Evolutionary conservation across 2,888 invertebrate species (phyloP).

Genomic region (Stenodema calcarata): DNA sequence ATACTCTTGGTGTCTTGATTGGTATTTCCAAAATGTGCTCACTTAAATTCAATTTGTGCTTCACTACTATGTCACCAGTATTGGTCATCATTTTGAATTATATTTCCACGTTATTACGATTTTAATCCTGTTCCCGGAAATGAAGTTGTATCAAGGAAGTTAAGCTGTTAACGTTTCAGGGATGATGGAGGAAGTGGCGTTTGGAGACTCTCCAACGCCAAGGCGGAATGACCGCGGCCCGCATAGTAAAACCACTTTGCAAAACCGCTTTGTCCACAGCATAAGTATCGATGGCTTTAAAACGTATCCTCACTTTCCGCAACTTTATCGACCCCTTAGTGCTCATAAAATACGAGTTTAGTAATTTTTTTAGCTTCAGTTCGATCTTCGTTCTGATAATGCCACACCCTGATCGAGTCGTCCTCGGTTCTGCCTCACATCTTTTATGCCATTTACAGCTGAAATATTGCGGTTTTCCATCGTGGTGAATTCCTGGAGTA

Average conservation of each 20-base stretch:
- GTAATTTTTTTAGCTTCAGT: background rate
- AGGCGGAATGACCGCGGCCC: slow-evolving; percentile 11
- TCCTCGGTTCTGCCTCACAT: background rate
- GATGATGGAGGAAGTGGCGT: background rate
- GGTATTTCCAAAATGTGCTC: no score
- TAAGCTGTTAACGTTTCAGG: background rate
- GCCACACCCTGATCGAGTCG: background rate
- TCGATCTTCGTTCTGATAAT: background rate
- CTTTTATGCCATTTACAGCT: background rate
- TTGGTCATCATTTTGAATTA: no score
- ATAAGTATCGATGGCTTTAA: background rate
- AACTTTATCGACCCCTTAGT: background rate
- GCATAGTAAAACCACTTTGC: background rate
- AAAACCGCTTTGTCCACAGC: background rate
- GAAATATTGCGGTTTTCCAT: no score
- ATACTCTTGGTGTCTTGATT: no score
- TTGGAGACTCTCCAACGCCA: background rate
- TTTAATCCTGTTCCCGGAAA: background rate
- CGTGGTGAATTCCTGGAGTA: no score
- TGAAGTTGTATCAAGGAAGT: background rate
- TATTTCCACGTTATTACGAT: background rate
- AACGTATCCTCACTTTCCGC: background rate
- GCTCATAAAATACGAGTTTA: background rate
- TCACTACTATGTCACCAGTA: no score
- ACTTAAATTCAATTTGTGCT: no score